Evolutionary conservation across 2,113 vertebrate genomes (phyloP).

Genomic region (Jacana jacana): DNA sequence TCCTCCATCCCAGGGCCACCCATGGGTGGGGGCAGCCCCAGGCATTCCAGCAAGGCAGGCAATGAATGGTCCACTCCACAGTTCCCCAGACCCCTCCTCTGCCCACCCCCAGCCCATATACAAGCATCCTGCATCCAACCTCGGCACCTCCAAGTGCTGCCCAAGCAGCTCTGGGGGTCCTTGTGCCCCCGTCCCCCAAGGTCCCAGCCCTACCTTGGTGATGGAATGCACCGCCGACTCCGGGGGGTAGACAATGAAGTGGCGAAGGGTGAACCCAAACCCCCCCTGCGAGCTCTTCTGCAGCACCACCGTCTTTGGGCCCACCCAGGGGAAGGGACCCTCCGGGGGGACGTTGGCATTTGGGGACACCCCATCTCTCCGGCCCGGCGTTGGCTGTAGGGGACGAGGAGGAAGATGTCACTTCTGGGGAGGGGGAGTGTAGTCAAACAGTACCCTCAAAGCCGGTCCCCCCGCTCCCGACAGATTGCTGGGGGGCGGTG

Average conservation of each 20-base stretch:
- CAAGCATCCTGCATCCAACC: accelerated
- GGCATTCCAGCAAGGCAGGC: accelerated
- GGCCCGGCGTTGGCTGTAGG: conserved; percentile 71
- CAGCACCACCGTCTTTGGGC: conserved; percentile 87
- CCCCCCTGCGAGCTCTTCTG: conserved; percentile 91
- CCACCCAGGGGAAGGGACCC: conserved; percentile 83
- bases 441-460: no score
- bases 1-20: background rate
- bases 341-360: conserved; percentile 81
- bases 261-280: conserved; percentile 95
- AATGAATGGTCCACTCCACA: accelerated
- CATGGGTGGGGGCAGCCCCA: background rate
- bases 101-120: accelerated
- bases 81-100: accelerated
- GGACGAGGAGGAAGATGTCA: background rate
- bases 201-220: conserved; percentile 79
- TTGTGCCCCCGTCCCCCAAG: accelerated
- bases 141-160: accelerated
- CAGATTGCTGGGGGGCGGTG: accelerated
- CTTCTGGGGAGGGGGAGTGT: no score
- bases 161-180: background rate
- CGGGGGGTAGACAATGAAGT: conserved; percentile 97
- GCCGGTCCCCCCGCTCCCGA: no score
- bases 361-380: conserved; percentile 83
- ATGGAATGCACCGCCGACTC: conserved; percentile 86